Evolutionary conservation across 2,888 invertebrate genomes (phyloP).

Genomic region (Augiades crinisus): DNA sequence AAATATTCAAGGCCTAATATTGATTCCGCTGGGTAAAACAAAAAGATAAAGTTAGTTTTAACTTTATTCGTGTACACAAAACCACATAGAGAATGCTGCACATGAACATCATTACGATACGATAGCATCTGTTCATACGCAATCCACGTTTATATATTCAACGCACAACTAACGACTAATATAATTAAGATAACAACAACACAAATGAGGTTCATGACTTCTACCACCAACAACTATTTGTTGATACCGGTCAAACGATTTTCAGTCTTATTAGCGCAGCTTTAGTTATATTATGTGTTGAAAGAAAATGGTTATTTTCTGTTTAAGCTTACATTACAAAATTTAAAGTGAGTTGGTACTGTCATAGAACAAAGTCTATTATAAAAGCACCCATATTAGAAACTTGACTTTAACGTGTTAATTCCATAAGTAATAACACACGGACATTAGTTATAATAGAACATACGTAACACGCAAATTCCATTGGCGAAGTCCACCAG

Average conservation of each 20-base stretch:
- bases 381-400: background rate
- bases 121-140: conserved; percentile 9
- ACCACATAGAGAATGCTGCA: conserved; percentile 7
- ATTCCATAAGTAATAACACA: too few relatives aligned
- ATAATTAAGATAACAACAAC: conserved; percentile 26
- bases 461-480: too few relatives aligned
- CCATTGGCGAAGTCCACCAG: too few relatives aligned
- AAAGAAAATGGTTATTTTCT: background rate
- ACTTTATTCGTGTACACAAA: too few relatives aligned
- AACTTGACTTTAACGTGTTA: background rate
- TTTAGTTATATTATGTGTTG: background rate
- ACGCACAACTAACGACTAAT: conserved; percentile 20
- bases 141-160: conserved; percentile 11
- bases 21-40: too few relatives aligned
- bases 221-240: conserved; percentile 5
- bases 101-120: conserved; percentile 10
- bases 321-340: background rate
- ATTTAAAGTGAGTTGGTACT: conserved; percentile 2
- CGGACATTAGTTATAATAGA: too few relatives aligned
- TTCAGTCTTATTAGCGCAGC: background rate
- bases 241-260: background rate
- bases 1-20: too few relatives aligned
- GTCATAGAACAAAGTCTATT: background rate
- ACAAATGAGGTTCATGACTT: conserved; percentile 25
- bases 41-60: too few relatives aligned